Conservation (phyloP, 64 coral and sea anemone species). For the Orbicella faveolata region DNA sequence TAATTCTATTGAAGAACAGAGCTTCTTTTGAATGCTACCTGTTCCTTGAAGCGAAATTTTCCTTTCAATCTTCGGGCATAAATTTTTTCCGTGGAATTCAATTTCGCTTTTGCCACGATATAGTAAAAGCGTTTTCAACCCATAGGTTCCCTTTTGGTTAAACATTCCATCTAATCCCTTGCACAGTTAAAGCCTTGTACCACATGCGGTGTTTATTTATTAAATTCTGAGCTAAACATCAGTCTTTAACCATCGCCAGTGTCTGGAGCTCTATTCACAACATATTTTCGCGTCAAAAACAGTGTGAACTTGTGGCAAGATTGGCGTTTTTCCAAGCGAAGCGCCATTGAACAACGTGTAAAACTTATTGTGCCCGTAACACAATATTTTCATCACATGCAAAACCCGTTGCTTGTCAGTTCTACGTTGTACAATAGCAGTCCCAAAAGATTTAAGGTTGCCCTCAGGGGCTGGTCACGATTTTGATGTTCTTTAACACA, state of each 20-base stretch:
- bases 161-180: not conserved
- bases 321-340: not conserved
- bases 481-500: not conserved
- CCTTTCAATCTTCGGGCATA: not conserved
- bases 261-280: not conserved
- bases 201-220: slow-evolving; percentile 53
- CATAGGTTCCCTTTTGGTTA: not conserved
- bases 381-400: slow-evolving; percentile 32
- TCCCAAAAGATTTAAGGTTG: not conserved
- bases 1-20: slow-evolving; percentile 10
- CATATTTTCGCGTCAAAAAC: not conserved
- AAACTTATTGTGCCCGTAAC: not conserved
- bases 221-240: slow-evolving; percentile 47
- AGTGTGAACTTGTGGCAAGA: too few relatives aligned
- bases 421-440: not conserved
- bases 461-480: not conserved
- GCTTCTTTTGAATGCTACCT: not conserved
- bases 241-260: not conserved
- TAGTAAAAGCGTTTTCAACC: not conserved
- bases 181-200: not conserved
- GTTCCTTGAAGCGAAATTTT: not conserved
- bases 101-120: not conserved
- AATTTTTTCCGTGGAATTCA: not conserved
- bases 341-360: not conserved
- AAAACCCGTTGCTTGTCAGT: slow-evolving; percentile 21